Base-by-base conservation (phyloP, 2,113 vertebrate species). In the Ploceus nigricollis region DNA sequence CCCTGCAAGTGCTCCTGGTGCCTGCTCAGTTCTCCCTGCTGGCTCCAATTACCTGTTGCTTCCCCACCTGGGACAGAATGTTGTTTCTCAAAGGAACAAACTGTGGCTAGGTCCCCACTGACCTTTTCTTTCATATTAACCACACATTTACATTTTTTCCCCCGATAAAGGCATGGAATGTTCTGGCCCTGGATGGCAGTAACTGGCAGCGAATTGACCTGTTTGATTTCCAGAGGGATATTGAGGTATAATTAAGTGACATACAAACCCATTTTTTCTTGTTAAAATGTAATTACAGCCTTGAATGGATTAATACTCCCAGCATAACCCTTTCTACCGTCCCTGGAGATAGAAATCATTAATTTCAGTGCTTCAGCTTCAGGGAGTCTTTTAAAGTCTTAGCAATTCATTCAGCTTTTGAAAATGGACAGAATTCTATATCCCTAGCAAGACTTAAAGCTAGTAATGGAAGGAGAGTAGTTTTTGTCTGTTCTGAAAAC, bases 161-260 rank as follows among this genome's bases (percentile, higher is more conserved):
- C 92, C 86, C 2, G 6, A 84, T 97, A 71, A 70, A 99, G 99
- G 99, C 99, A 53, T 99, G 99, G 99, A 99, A 99, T 91, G 99
- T 99, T 92, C 98, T 99, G 97, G 99, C 99, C 87, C 97, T 99
- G 97, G 99, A 99, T 97, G 99, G 99, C 94, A 99, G 99, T 93
- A 99, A 99, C 98, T 99, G 99, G 99, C 99, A 99, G 93, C 96
- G 99, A 86, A 99, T 99, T 85, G 99, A 99, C 98, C 98, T 99
- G 95, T 99, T 99, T 97, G 98, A 99, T 98, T 99, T 99, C 98
- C 99, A 99, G 98, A 99, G 99, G 97, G 99, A 99, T 93, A 99
- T 99, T 57, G 99, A 99, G 99, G 99, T 99, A 98, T 95, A 90
- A 96, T 96, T 95, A 93, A 95, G 86, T 94, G 89, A 68, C 94